Conservation (phyloP, 2,888 invertebrate species). For the Lagria hirta region DNA sequence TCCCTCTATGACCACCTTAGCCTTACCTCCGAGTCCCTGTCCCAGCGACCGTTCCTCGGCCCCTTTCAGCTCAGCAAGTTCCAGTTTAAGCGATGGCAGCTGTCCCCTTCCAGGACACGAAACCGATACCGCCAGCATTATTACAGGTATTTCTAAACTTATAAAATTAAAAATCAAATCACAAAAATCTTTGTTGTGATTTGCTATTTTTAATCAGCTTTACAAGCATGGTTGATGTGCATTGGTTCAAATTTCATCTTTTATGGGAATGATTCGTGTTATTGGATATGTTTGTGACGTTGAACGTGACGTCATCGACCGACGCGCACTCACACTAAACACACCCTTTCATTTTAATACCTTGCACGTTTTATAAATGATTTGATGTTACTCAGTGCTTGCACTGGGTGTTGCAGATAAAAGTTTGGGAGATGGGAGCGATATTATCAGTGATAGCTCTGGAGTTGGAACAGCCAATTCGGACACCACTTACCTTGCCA, state of each 20-base stretch:
- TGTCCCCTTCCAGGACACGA: conserved; percentile 64
- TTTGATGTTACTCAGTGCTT: conserved; percentile 48
- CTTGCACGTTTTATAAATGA: conserved; percentile 21
- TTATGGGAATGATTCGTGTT: conserved; percentile 21
- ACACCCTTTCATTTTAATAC: conserved; percentile 6
- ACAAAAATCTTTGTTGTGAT: neutral
- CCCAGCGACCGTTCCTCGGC: conserved; percentile 77
- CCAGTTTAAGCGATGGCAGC: conserved; percentile 68
- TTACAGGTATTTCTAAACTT: conserved; percentile 69
- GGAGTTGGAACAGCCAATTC: conserved; percentile 89
- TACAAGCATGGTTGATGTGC: conserved; percentile 22
- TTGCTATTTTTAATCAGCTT: conserved; percentile 3
- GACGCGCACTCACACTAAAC: no score
- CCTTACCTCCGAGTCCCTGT: conserved; percentile 76
- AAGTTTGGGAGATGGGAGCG: conserved; percentile 85
- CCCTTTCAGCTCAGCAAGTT: conserved; percentile 88
- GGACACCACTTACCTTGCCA: conserved; percentile 76
- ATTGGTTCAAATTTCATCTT: conserved; percentile 14
- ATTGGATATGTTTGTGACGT: no score
- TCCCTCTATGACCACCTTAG: conserved; percentile 59
- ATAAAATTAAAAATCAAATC: conserved; percentile 1
- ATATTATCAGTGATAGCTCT: conserved; percentile 90
- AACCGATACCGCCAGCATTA: conserved; percentile 79
- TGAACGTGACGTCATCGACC: no score
- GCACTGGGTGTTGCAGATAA: conserved; percentile 72